Evolutionary conservation across 2,113 vertebrate species (phyloP).

Genomic region (Orcinus orca): DNA sequence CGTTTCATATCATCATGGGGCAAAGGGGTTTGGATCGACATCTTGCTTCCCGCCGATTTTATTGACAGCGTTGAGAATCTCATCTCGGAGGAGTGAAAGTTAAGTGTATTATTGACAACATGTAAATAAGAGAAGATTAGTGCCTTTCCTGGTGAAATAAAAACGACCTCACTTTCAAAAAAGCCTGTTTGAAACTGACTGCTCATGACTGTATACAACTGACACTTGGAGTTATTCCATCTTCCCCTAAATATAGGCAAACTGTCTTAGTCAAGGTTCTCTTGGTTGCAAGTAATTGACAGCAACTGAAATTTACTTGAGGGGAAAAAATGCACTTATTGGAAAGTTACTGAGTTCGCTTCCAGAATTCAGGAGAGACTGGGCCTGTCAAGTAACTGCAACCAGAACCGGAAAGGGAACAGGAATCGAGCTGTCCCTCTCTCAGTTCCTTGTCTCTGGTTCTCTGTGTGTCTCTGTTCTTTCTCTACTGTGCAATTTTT

Average conservation of each 20-base stretch:
- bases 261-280: neutral
- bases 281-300: neutral
- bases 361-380: neutral
- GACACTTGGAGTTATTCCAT: neutral
- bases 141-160: conserved; percentile 26
- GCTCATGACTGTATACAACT: neutral
- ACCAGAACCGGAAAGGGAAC: neutral
- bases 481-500: neutral
- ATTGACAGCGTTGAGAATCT: neutral
- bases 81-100: conserved; percentile 17
- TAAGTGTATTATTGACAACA: conserved; percentile 14
- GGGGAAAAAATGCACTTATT: neutral
- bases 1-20: neutral
- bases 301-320: neutral
- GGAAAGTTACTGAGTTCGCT: neutral
- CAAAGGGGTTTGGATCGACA: neutral
- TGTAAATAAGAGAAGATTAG: conserved; percentile 48
- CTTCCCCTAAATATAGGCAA: conserved; percentile 15
- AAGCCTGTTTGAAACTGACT: conserved; percentile 9
- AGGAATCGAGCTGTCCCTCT: neutral
- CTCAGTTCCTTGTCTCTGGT: neutral
- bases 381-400: neutral
- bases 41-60: conserved; percentile 18
- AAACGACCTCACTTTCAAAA: conserved; percentile 12
- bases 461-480: neutral